These are phyloP conservation scores for Archilochus colubris DNA, from an alignment of 2,113 vertebrate genomes.

Conservation along the genomic window DNA sequence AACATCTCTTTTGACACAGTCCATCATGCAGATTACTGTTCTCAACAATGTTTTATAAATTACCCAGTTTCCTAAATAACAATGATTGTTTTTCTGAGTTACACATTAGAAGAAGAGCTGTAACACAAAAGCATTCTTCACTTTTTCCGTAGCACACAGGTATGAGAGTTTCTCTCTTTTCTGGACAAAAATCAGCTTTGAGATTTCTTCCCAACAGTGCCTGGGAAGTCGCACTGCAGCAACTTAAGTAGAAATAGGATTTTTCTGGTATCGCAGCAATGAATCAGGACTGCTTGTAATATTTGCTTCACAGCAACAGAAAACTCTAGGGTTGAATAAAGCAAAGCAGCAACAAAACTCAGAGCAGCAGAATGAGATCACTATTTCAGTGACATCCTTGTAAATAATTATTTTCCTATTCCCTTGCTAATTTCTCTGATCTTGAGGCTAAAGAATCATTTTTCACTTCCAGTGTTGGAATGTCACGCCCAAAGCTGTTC, in stretches of 20 bases:
- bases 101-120: background rate
- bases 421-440: background rate
- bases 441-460: background rate
- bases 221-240: background rate
- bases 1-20: background rate
- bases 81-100: background rate
- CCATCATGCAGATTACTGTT: background rate
- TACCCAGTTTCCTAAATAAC: background rate
- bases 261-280: background rate
- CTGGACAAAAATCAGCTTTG: background rate
- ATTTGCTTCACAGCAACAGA: background rate
- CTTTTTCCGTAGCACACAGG: background rate
- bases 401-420: background rate
- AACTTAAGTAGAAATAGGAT: background rate
- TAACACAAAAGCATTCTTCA: background rate
- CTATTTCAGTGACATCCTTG: background rate
- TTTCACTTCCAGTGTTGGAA: background rate
- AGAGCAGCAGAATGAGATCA: background rate
- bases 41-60: slow-evolving; percentile 7
- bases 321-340: background rate
- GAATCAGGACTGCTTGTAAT: background rate
- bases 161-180: background rate
- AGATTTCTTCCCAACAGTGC: background rate
- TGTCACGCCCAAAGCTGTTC: background rate
- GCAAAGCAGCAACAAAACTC: background rate